These are phyloP conservation scores for Scaeva pyrastri DNA, from an alignment of 2,888 invertebrate genomes.

Conservation along the genomic window DNA sequence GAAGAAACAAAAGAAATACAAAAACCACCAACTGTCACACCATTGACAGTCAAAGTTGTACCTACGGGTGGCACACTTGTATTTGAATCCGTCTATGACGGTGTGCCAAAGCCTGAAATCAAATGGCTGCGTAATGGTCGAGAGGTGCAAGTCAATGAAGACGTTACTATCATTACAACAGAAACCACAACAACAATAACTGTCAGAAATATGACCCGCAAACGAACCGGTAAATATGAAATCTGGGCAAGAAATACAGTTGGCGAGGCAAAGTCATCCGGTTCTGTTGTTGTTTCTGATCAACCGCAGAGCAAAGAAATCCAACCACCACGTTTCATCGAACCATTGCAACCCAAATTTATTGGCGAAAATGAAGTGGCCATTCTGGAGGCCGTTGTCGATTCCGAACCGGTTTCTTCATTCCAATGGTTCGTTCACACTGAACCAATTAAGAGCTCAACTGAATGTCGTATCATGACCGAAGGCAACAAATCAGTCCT, in stretches of 20 bases:
- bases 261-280: slow-evolving; percentile 91
- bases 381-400: slow-evolving; percentile 91
- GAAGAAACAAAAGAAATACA: slow-evolving; percentile 82
- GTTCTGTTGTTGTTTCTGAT: slow-evolving; percentile 90
- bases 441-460: slow-evolving; percentile 88
- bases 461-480: slow-evolving; percentile 89
- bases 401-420: slow-evolving; percentile 91
- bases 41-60: slow-evolving; percentile 90
- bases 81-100: slow-evolving; percentile 89
- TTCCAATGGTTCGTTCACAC: slow-evolving; percentile 94
- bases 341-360: slow-evolving; percentile 89
- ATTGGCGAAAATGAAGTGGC: slow-evolving; percentile 90
- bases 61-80: slow-evolving; percentile 88
- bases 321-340: slow-evolving; percentile 89
- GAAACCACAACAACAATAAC: slow-evolving; percentile 87
- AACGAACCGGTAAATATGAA: slow-evolving; percentile 95
- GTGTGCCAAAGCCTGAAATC: slow-evolving; percentile 89
- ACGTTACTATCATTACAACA: slow-evolving; percentile 86
- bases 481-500: slow-evolving; percentile 91
- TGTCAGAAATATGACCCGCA: slow-evolving; percentile 88
- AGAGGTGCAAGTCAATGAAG: slow-evolving; percentile 88
- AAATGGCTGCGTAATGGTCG: slow-evolving; percentile 94
- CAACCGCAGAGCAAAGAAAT: slow-evolving; percentile 87
- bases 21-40: slow-evolving; percentile 90
- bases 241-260: slow-evolving; percentile 91